Conservation (phyloP, 2,797 vertebrate genomes). For the Acomys russatus region DNA sequence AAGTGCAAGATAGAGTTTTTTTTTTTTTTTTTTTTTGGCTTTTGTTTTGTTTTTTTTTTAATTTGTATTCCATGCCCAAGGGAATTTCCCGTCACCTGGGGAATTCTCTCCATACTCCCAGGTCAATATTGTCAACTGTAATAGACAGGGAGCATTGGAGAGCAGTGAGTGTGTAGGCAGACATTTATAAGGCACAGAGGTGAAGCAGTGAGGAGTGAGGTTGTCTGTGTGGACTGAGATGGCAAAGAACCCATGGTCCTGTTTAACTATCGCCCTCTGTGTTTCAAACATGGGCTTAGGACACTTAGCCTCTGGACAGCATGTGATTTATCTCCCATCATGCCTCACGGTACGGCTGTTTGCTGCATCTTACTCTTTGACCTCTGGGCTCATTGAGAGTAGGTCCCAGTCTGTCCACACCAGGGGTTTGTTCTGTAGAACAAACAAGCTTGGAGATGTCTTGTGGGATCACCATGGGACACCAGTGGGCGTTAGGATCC, state of each 20-base stretch:
- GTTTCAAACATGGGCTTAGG: neutral
- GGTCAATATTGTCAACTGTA: neutral
- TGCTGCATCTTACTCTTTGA: neutral
- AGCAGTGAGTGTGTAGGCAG: too few species aligned
- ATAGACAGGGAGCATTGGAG: neutral
- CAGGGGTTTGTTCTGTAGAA: neutral
- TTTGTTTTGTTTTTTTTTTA: neutral
- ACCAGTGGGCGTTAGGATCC: neutral
- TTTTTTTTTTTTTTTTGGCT: neutral
- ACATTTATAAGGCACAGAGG: neutral
- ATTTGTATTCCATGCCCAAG: neutral
- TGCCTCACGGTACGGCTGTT: neutral
- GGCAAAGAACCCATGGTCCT: neutral
- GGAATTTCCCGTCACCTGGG: neutral
- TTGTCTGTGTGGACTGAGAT: neutral
- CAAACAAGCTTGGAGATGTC: neutral
- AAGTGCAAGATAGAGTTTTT: neutral
- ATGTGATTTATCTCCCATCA: neutral
- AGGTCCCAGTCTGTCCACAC: neutral
- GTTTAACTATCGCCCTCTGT: neutral
- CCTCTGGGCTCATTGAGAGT: neutral
- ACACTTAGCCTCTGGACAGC: too few species aligned
- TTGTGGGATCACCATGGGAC: neutral
- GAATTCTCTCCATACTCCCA: neutral
- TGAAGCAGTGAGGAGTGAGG: neutral